phyloP scores from a whole-genome alignment of 2,888 invertebrate species.

The Adela reaumurella region DNA sequence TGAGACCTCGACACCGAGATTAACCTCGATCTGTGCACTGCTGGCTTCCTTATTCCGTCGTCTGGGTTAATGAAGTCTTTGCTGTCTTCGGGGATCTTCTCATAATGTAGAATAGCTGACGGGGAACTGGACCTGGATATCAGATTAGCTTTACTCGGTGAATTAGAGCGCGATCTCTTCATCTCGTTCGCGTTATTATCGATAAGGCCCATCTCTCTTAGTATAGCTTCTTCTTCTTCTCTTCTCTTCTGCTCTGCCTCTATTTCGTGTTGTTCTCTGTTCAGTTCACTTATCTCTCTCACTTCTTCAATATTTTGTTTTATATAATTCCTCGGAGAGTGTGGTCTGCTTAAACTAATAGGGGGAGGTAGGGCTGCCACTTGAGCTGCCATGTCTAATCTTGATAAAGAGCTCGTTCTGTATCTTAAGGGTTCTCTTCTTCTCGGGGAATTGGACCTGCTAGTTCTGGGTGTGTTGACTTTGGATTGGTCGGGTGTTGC shows the following conservation, averaged over 20 bases:
- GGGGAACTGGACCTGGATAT: conserved; percentile 46
- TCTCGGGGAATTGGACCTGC: conserved; percentile 40
- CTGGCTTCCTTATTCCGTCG: conserved; percentile 26
- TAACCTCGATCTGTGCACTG: conserved; percentile 32
- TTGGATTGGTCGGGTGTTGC: conserved; percentile 50
- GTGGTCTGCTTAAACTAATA: conserved; percentile 21
- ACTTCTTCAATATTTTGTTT: conserved; percentile 49
- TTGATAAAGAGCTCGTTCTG: conserved; percentile 38
- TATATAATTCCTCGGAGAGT: conserved; percentile 42
- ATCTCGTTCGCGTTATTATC: conserved; percentile 28
- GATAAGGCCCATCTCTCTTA: conserved; percentile 45
- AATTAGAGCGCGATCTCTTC: conserved; percentile 38
- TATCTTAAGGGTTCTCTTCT: conserved; percentile 38
- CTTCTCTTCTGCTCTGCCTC: conserved; percentile 36
- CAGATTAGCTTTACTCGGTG: conserved; percentile 34
- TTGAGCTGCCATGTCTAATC: conserved; percentile 41
- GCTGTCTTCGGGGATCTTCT: conserved; percentile 24
- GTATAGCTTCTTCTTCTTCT: conserved; percentile 44
- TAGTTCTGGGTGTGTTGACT: conserved; percentile 36
- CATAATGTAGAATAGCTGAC: conserved; percentile 29
- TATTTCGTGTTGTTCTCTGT: conserved; percentile 46
- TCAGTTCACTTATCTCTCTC: conserved; percentile 43
- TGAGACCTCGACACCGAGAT: conserved; percentile 37
- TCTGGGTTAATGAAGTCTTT: conserved; percentile 28
- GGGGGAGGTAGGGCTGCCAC: conserved; percentile 27